Percentiles rank a stretch among this genome's conserved stretches.
Evolutionary conservation across 2,113 vertebrate species (phyloP).

Genomic region (Uropsilus gracilis): DNA sequence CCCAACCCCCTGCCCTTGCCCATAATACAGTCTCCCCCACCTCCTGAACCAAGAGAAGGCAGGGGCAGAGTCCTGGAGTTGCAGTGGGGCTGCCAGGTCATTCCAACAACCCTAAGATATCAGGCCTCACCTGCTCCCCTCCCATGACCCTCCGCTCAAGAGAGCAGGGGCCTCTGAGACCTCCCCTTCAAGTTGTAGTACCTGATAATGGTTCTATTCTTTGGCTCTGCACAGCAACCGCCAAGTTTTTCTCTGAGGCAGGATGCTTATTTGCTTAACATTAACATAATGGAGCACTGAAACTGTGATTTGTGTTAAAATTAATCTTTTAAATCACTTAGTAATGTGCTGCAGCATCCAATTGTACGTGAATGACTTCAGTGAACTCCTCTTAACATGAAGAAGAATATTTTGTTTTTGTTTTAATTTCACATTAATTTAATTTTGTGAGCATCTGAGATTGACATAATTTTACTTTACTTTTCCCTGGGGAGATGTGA

Average conservation of each 20-base stretch:
- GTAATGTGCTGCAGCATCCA: neutral
- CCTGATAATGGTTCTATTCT: neutral
- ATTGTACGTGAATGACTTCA: neutral
- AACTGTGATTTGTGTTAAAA: constrained; percentile 38
- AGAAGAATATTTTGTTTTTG: constrained; percentile 50
- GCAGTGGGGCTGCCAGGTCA: no score
- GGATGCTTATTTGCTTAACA: neutral
- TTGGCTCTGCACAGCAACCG: neutral
- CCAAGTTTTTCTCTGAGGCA: neutral
- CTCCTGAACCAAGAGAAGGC: no score
- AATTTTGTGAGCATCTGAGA: constrained; percentile 14
- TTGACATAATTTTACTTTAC: neutral
- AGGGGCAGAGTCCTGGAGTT: no score
- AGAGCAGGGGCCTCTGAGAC: no score
- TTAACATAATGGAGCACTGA: neutral
- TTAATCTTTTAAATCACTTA: constrained; percentile 26
- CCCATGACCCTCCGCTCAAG: no score
- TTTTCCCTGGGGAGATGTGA: constrained; percentile 11
- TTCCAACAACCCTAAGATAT: no score
- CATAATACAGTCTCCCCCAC: no score
- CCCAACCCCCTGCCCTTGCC: no score
- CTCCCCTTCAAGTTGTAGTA: no score
- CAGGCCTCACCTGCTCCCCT: no score
- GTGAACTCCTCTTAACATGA: neutral
- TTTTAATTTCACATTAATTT: constrained; percentile 60